phyloP scores from a whole-genome alignment of 2,888 invertebrate genomes.

The Leptinotarsa tumamoca region DNA sequence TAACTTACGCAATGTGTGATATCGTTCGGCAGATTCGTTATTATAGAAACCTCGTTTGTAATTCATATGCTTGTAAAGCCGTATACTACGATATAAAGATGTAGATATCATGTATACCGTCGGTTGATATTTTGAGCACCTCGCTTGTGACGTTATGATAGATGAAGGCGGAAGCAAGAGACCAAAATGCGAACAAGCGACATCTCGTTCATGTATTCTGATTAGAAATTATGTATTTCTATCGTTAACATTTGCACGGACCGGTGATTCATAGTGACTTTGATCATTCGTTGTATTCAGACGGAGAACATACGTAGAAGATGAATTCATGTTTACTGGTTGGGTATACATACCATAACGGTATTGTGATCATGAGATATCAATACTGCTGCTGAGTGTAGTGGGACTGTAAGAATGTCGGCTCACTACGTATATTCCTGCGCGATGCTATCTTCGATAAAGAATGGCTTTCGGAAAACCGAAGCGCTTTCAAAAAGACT shows the following conservation, averaged over 20 bases:
- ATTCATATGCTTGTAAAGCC: constrained; percentile 10
- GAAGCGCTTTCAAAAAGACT: constrained; percentile 51
- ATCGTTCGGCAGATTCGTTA: neutral
- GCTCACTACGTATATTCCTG: constrained; percentile 55
- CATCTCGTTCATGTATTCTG: constrained; percentile 45
- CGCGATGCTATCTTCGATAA: constrained; percentile 59
- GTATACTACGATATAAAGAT: constrained; percentile 31
- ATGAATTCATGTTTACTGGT: constrained; percentile 56
- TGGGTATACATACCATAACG: constrained; percentile 52
- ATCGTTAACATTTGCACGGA: constrained; percentile 52
- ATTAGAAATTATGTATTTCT: constrained; percentile 54
- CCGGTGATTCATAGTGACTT: constrained; percentile 53
- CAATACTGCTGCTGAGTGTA: constrained; percentile 52
- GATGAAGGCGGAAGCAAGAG: constrained; percentile 46
- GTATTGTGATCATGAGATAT: constrained; percentile 59
- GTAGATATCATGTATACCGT: constrained; percentile 32
- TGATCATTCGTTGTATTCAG: constrained; percentile 48
- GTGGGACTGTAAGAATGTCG: constrained; percentile 54
- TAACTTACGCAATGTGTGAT: neutral
- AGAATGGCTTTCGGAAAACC: constrained; percentile 59
- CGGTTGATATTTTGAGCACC: constrained; percentile 21
- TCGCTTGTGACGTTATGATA: constrained; percentile 43
- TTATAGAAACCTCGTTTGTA: constrained; percentile 13
- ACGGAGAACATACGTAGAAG: constrained; percentile 48
- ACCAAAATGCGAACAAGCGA: constrained; percentile 24